These are phyloP conservation scores for Drosophila robusta DNA, from an alignment of 2,888 invertebrate genomes.

Conservation along the genomic window DNA sequence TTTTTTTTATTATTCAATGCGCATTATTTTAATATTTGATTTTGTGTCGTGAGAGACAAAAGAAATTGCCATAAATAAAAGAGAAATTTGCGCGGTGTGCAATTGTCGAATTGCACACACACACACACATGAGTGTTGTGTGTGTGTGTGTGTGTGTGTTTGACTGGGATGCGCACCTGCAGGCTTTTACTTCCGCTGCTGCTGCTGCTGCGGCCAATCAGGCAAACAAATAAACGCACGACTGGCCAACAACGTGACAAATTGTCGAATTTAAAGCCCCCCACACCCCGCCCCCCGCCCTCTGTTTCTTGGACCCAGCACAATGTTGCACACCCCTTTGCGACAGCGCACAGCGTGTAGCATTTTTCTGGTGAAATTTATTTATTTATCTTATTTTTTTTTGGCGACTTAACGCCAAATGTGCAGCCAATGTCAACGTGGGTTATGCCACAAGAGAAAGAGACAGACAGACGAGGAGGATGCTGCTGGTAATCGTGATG, in stretches of 20 bases:
- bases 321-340: neutral
- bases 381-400: constrained; percentile 20
- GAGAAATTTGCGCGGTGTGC: constrained; percentile 63
- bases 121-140: neutral
- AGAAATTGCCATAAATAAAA: constrained; percentile 78
- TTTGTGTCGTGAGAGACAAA: constrained; percentile 63
- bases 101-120: constrained; percentile 62
- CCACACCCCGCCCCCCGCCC: neutral
- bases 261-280: constrained; percentile 64
- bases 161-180: constrained; percentile 66
- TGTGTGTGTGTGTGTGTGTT: constrained; percentile 1
- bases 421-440: constrained; percentile 73
- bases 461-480: constrained; percentile 52
- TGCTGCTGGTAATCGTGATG: constrained; percentile 55
- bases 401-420: constrained; percentile 54
- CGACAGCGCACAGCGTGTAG: constrained; percentile 36
- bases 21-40: constrained; percentile 65
- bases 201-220: constrained; percentile 56
- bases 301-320: no score
- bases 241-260: constrained; percentile 75
- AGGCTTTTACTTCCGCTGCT: constrained; percentile 74
- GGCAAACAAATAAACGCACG: constrained; percentile 66
- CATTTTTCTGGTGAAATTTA: constrained; percentile 77
- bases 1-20: constrained; percentile 47
- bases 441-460: constrained; percentile 72